These are phyloP conservation scores for Tipula vernalis DNA, from an alignment of 2,888 invertebrate genomes.

Conservation along the genomic window DNA sequence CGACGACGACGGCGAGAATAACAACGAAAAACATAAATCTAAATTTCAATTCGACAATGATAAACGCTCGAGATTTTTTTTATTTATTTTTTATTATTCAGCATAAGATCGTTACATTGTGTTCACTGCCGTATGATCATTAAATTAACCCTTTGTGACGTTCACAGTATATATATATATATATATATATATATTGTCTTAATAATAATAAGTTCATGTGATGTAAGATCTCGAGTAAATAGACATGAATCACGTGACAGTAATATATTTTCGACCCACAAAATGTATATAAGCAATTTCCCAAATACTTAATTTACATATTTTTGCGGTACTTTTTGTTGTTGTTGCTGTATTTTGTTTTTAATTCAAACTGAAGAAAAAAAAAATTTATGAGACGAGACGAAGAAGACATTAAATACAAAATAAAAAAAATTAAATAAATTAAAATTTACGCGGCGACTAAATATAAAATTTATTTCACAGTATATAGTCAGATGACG, in stretches of 20 bases:
- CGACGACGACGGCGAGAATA: neutral
- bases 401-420: slow-evolving; percentile 7
- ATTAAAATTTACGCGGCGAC: slow-evolving; percentile 4
- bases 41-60: neutral
- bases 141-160: neutral
- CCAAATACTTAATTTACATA: slow-evolving; percentile 4
- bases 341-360: neutral
- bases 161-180: neutral
- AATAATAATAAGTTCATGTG: neutral
- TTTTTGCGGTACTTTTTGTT: neutral
- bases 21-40: slow-evolving; percentile 4
- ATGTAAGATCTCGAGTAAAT: neutral
- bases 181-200: neutral
- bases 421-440: neutral
- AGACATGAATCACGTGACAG: neutral
- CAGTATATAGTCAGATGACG: neutral
- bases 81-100: neutral
- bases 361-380: neutral
- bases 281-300: neutral
- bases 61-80: neutral
- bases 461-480: neutral
- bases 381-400: slow-evolving; percentile 7
- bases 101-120: neutral
- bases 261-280: neutral
- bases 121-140: neutral